Conservation (phyloP, 2,113 vertebrate species). For the Eurypyga helias region DNA sequence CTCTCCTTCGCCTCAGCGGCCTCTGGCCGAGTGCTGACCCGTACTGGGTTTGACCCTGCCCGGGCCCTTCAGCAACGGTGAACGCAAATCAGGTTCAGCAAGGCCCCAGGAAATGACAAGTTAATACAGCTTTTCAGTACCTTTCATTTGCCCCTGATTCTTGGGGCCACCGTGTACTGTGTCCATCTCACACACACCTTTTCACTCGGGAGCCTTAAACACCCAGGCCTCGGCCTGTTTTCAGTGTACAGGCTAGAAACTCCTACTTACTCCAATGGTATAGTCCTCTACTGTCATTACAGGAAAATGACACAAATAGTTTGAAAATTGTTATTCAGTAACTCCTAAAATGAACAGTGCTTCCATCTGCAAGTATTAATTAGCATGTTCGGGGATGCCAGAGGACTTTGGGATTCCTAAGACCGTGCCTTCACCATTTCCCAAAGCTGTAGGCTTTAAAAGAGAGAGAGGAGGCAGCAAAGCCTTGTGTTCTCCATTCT, state of each 20-base stretch:
- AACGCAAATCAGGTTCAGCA: not conserved
- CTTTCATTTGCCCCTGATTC: not conserved
- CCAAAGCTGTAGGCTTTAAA: not conserved
- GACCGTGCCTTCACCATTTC: not conserved
- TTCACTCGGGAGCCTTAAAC: not conserved
- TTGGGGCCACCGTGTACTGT: not conserved
- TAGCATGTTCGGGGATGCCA: not conserved
- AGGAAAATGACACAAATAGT: not conserved
- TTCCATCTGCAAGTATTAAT: not conserved
- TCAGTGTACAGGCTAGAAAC: not conserved
- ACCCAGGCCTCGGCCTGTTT: not conserved
- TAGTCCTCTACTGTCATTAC: not conserved
- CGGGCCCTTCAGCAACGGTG: not conserved
- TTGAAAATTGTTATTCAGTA: not conserved
- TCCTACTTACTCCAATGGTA: not conserved
- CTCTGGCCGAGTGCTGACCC: rapidly evolving
- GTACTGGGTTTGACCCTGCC: too few species aligned
- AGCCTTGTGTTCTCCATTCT: not conserved
- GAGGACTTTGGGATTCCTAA: not conserved
- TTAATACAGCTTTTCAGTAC: not conserved
- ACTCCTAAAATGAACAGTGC: not conserved
- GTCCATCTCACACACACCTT: not conserved
- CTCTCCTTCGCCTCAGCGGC: not conserved
- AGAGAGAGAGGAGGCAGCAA: not conserved
- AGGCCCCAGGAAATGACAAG: not conserved